These are phyloP conservation scores for Macrosoma leucophasiata DNA, from an alignment of 2,888 invertebrate species.

Conservation along the genomic window DNA sequence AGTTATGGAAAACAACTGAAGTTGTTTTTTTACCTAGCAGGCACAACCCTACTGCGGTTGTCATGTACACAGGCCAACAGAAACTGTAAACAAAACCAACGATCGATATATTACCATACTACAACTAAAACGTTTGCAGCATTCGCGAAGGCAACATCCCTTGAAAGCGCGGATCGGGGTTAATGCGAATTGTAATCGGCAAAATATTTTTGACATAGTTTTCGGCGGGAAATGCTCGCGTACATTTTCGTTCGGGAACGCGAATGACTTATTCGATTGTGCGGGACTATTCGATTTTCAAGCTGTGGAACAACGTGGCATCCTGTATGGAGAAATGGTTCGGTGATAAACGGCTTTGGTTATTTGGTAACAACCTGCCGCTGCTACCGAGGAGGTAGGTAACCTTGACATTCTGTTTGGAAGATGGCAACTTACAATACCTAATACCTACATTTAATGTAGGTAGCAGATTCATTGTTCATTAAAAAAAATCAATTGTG, in stretches of 20 bases:
- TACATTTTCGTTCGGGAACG: constrained; percentile 37
- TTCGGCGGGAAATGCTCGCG: constrained; percentile 53
- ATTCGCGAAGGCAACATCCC: constrained; percentile 40
- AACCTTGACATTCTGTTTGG: constrained; percentile 12
- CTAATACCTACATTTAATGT: too few relatives aligned
- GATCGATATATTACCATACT: constrained; percentile 61
- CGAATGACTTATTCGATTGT: constrained; percentile 48
- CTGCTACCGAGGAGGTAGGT: constrained; percentile 87
- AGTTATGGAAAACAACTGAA: too few relatives aligned
- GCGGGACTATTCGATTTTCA: constrained; percentile 43
- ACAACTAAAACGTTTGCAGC: constrained; percentile 51
- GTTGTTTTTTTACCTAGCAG: too few relatives aligned
- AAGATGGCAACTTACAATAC: too few relatives aligned
- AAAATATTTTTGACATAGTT: constrained; percentile 32
- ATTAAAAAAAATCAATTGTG: too few relatives aligned
- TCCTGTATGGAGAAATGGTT: constrained; percentile 94
- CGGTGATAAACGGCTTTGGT: constrained; percentile 92
- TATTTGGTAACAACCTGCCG: constrained; percentile 92
- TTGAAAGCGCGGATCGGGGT: constrained; percentile 18
- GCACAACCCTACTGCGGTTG: constrained; percentile 58
- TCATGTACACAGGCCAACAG: constrained; percentile 67
- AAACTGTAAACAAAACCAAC: constrained; percentile 69
- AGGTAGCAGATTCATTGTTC: too few relatives aligned
- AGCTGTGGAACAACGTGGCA: constrained; percentile 68
- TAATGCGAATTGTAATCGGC: constrained; percentile 1